Base-by-base conservation (phyloP, 2,113 vertebrate species). In the Anolis sagrei region DNA sequence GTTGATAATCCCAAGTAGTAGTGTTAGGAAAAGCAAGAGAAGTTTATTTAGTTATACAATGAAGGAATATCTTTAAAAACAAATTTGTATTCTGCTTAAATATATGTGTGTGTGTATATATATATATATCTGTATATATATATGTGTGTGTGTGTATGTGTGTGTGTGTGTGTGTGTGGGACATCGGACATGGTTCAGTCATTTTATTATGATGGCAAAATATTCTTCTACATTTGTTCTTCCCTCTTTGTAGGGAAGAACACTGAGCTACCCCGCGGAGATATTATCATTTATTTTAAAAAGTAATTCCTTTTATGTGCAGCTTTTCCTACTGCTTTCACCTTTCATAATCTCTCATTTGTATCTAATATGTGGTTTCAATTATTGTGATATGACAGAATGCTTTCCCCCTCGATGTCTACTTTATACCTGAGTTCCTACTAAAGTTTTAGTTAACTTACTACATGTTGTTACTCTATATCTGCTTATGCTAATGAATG, bases 401-500 rank as follows among this genome's bases (percentile, higher is more conserved):
- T 91, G 84, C 78, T 86, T 92, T 77, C 9, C 87, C 9, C 79
- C 80, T 77, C 27, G 49, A 84, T 92, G 61, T 36, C 27, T 87
- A 64, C 16, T 19, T 85, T 86, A 44, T 80, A 87, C 89, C 51
- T 88, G 51, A 85, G 4, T 92, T 89, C 90, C 84, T 89, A 27
- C 64, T 76, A 75, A 85, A 82, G 21, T 84, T 91, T 91, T 86
- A 91, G 73, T 89, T 89, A 93, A 68, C 83, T 89, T 27, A 89
- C 79, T 81, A 89, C 34, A 90, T 85, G 81, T 25, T 77, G 88
- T 34, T 76, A 34, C 36, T 91, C 89, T 93, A 86, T 80, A 90
- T 94, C 86, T 86, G 44, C 90, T 94, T 95, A 90, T 90, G 90
- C 74, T 95, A 95, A 94, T 94, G 89, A 70, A 89, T 74, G 83